Evolutionary conservation across 2,113 vertebrate genomes (phyloP).

Genomic region (Diphyllodes magnificus): DNA sequence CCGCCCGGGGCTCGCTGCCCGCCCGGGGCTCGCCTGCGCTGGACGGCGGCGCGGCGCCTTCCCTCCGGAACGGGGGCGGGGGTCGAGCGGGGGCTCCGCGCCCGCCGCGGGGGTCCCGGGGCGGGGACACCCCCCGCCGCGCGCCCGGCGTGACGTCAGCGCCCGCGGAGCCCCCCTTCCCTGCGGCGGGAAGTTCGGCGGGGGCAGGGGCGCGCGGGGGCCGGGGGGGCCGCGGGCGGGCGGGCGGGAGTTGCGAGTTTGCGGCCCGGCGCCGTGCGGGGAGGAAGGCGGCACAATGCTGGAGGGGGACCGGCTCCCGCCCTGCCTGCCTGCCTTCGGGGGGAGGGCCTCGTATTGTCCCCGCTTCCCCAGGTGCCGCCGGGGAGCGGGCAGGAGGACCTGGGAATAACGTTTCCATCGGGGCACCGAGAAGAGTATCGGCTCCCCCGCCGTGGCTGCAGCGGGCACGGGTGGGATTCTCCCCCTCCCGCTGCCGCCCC

Average conservation of each 20-base stretch:
- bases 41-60: no score
- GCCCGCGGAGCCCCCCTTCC: no score
- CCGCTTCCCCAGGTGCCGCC: not conserved
- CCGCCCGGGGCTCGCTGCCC: no score
- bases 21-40: no score
- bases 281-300: not conserved
- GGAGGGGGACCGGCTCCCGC: not conserved
- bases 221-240: not conserved
- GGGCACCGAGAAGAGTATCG: not conserved
- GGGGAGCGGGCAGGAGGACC: not conserved
- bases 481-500: accelerated
- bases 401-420: not conserved
- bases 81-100: no score
- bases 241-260: not conserved
- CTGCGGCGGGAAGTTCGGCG: no score
- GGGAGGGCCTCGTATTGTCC: not conserved
- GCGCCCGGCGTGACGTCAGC: no score
- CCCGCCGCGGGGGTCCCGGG: no score
- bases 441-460: not conserved
- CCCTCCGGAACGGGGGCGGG: no score
- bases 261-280: not conserved
- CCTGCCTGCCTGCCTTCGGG: not conserved
- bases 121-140: no score
- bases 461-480: not conserved
- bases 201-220: no score